Percentiles rank a stretch among this genome's conserved stretches.
Conservation (phyloP, 1,140 invertebrate genomes). For the Papilio polyxenes region DNA sequence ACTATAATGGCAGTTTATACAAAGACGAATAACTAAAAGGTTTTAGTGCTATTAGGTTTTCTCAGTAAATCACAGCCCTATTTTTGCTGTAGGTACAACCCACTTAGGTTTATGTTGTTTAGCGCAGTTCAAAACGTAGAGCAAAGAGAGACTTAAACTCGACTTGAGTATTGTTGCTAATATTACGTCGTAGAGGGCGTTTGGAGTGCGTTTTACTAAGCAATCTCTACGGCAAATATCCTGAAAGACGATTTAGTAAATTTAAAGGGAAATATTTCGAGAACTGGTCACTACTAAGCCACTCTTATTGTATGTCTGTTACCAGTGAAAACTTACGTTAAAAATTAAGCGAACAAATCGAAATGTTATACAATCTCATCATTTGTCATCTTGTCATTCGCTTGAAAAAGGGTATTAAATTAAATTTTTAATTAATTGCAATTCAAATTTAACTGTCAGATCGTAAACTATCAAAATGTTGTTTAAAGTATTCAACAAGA, state of each 20-base stretch:
- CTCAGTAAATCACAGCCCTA: neutral
- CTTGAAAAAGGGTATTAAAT: neutral
- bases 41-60: neutral
- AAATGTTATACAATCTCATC: neutral
- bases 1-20: too few species aligned
- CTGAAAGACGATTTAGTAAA: neutral
- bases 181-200: neutral
- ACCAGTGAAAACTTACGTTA: neutral
- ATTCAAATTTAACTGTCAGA: constrained; percentile 3
- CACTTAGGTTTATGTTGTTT: neutral
- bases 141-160: constrained; percentile 7
- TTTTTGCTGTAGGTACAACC: neutral
- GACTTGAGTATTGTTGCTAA: neutral
- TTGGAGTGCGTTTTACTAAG: constrained; percentile 4
- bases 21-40: neutral
- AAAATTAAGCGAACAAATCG: neutral
- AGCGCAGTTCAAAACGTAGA: neutral
- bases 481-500: neutral
- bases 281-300: neutral
- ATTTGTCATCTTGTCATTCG: constrained; percentile 10
- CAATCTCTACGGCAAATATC: constrained; percentile 9
- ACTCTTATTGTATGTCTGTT: too few species aligned
- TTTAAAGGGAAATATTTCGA: neutral
- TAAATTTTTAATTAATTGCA: constrained; percentile 13
- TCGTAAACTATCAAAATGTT: constrained; percentile 8